Conservation (phyloP, 2,113 vertebrate species). For the Pica pica region DNA sequence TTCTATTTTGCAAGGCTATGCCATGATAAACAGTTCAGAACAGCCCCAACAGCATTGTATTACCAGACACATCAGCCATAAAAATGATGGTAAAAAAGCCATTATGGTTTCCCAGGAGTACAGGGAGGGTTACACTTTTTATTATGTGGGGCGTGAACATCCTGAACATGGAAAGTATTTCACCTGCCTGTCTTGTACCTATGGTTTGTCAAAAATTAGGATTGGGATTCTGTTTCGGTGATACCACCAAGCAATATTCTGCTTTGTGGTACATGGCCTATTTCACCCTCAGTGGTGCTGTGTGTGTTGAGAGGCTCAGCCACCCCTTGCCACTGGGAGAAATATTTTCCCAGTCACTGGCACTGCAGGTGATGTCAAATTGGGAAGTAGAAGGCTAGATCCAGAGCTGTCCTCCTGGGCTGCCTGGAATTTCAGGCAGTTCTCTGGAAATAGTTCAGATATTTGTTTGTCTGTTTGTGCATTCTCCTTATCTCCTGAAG, state of each 20-base stretch:
- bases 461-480: conserved; percentile 44
- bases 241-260: background rate
- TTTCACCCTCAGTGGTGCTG: background rate
- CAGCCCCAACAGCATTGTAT: background rate
- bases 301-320: background rate
- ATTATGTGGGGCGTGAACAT: background rate
- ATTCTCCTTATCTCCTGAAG: conserved; percentile 35
- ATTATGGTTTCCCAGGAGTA: background rate
- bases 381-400: background rate
- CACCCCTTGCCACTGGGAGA: background rate
- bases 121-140: background rate
- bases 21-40: background rate
- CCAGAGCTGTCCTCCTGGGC: background rate
- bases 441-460: conserved; percentile 34
- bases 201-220: background rate
- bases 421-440: background rate
- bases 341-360: background rate
- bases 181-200: background rate
- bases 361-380: background rate
- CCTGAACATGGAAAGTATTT: background rate
- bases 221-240: background rate
- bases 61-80: background rate
- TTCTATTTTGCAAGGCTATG: background rate
- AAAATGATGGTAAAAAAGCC: background rate
- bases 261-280: accelerated